Evolutionary conservation across 2,888 invertebrate genomes (phyloP), one percentile per base, ranked within the genome.

Genomic region (Unio delphinus): DNA sequence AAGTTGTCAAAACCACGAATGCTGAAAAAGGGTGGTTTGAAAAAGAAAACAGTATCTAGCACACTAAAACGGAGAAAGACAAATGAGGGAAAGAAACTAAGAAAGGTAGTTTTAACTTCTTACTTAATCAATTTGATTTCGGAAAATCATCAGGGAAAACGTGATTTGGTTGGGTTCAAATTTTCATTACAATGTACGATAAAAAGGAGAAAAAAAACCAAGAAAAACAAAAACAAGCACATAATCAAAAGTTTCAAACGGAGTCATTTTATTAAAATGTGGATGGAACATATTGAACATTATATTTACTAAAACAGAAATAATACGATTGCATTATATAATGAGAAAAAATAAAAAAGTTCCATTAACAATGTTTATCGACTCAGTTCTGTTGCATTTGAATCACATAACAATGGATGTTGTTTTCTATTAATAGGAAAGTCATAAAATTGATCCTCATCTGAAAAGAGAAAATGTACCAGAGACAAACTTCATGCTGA

Each of bases 391-490:
- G 34, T 34, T 34, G 34, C 34, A 34, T 34, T 4, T 34, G 34
- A 7, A 6, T 34, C 34, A 34, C 34, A 34, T 30, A 30, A 5
- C 30, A 30, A 30, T 3, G 30, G 5, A 30, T 34, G 34, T 5
- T 34, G 34, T 6, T 34, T 34, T 34, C 34, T 34, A 34, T 34
- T 34, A 34, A 34, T 34, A 34, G 34, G 34, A 34, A 34, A 34
- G 34, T 34, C 34, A 5, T 7, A 61, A 70, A 61, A 62, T 66
- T 34, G 55, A 74, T 4, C 76, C 77, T 23, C 75, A 68, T 30
- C 61, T 74, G 20, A 70, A 69, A 30, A 70, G 80, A 68, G 80
- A 80, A 66, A 75, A 79, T 55, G 80, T 80, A 4, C 71, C 78
- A 6, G 69, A 76, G 55, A 67, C 69, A 20, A 78, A 81, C 65